Evolutionary conservation across 2,113 vertebrate genomes (phyloP).

Genomic region (Tretioscincus oriximinensis): DNA sequence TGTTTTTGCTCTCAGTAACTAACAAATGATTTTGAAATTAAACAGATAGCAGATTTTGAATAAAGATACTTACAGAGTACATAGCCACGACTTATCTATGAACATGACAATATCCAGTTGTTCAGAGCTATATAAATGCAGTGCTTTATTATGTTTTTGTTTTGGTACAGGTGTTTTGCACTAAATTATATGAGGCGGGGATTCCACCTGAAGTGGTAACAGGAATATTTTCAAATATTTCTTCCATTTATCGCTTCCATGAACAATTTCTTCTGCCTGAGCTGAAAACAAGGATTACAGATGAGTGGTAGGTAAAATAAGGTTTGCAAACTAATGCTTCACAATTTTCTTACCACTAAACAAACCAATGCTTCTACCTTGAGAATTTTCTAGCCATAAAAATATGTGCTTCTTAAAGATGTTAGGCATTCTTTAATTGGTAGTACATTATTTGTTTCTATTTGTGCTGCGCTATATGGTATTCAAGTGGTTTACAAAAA

Average conservation of each 20-base stretch:
- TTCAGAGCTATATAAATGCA: not conserved
- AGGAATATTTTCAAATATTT: constrained; percentile 97
- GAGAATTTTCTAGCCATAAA: not conserved
- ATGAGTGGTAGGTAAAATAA: constrained; percentile 86
- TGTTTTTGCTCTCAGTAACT: not conserved
- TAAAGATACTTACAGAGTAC: not conserved
- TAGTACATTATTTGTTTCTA: too few species aligned
- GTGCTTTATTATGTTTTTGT: not conserved
- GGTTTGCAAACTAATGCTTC: constrained; percentile 8
- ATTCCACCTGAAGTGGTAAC: constrained; percentile 90
- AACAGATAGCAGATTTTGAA: not conserved
- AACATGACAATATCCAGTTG: not conserved
- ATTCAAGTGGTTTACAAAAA: too few species aligned
- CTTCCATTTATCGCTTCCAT: constrained; percentile 95
- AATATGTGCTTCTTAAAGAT: not conserved
- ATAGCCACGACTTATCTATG: not conserved
- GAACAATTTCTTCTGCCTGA: constrained; percentile 94
- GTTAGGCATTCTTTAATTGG: not conserved
- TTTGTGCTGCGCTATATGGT: too few species aligned
- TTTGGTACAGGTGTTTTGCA: constrained; percentile 88
- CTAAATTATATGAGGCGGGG: constrained; percentile 85
- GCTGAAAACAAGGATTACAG: constrained; percentile 86
- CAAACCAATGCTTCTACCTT: not conserved
- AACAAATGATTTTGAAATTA: not conserved
- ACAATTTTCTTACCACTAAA: not conserved